Conservation (phyloP, 2,113 vertebrate genomes). For the Polyodon spathula region DNA sequence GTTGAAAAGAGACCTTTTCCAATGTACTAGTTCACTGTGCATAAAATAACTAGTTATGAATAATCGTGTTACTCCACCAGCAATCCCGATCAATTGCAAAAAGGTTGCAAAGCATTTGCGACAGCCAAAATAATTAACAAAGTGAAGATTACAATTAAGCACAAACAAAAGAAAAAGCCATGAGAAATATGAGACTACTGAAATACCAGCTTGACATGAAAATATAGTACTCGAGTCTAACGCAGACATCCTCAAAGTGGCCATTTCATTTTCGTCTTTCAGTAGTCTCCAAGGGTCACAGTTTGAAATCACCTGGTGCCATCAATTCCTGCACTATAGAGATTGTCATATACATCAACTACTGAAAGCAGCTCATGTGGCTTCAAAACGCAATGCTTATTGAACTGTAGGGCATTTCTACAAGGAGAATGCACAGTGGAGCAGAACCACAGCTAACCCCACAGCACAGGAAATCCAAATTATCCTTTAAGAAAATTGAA, state of each 20-base stretch:
- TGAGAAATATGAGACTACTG: too few species aligned
- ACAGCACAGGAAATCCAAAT: slow-evolving; percentile 60
- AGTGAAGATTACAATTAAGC: too few species aligned
- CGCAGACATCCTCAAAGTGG: neutral
- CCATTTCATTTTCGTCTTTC: slow-evolving; percentile 2
- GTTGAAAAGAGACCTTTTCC: too few species aligned
- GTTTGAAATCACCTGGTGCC: slow-evolving; percentile 19
- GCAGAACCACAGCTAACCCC: slow-evolving; percentile 61
- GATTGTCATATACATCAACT: neutral
- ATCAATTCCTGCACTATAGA: slow-evolving; percentile 19
- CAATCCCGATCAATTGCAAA: too few species aligned
- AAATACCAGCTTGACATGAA: too few species aligned
- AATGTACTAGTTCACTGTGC: too few species aligned
- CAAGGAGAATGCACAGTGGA: slow-evolving; percentile 53
- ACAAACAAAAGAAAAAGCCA: too few species aligned
- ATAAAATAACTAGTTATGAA: too few species aligned
- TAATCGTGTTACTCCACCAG: too few species aligned
- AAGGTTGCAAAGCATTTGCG: too few species aligned
- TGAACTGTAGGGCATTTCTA: neutral
- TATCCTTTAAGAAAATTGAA: slow-evolving; percentile 54
- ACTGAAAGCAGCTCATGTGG: slow-evolving; percentile 15
- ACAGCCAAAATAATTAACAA: too few species aligned
- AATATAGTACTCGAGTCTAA: too few species aligned
- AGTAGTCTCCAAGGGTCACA: slow-evolving; percentile 10
- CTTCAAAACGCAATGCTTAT: slow-evolving; percentile 7